Evolutionary conservation across 2,888 invertebrate species (phyloP), one percentile per base, ranked within the genome.

Genomic region (Cepaea hortensis): DNA sequence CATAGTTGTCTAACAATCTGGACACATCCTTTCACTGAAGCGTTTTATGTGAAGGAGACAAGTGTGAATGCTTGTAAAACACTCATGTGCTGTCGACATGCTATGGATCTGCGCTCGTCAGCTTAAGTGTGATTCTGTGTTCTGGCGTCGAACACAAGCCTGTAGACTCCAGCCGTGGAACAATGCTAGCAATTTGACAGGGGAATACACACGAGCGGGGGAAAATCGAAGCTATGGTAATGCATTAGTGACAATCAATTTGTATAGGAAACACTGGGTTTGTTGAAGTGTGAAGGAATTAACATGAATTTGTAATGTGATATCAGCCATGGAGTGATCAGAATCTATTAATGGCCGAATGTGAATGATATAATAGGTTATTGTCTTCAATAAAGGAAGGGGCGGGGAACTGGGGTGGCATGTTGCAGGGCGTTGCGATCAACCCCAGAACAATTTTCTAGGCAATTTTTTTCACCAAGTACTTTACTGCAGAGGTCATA

Each of bases 91-190:
- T 5, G 20, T 20, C 48, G 20, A 20, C 13, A 75, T 6, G 15
- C 15, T 75, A 75, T 75, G 50, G 75, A 75, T 15, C 18, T 9
- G 18, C 6, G 75, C 48, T 46, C 18, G 15, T 50, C 48, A 50
- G 20, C 48, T 50, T 75, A 75, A 75, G 75, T 75, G 75, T 48
- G 75, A 75, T 75, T 48, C 48, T 48, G 50, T 75, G 75, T 75
- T 75, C 75, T 75, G 23, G 48, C 48, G 5, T 6, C 48, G 15
- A 75, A 50, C 50, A 50, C 75, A 75, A 48, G 23, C 75, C 46
- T 48, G 3, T 13, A 15, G 20, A 4, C 18, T 46, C 4, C 50
- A 48, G 15, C 75, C 15, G 11, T 18, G 15, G 50, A 75, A 75
- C 75, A 75, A 48, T 50, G 50, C 15, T 5, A 6, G 73, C 15